Conservation (phyloP, 2,113 vertebrate genomes). For the Epinephelus fuscoguttatus region DNA sequence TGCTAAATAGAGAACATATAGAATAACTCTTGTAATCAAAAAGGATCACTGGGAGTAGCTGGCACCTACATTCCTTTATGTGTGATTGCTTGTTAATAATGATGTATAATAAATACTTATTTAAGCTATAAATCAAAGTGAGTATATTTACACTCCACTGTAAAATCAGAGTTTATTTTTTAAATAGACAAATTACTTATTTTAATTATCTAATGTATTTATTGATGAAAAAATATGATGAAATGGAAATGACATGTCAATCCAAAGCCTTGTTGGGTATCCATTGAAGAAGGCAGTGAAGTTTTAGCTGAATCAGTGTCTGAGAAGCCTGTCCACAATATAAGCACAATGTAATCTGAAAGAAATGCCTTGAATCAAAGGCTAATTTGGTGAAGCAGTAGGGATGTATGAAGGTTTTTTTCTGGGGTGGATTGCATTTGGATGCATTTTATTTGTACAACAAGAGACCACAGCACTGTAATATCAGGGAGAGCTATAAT, state of each 20-base stretch:
- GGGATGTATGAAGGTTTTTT: constrained; percentile 22
- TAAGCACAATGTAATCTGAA: constrained; percentile 8
- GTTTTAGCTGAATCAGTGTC: constrained; percentile 8
- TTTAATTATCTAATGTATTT: constrained; percentile 20
- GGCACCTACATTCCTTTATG: background rate
- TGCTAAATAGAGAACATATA: constrained; percentile 4
- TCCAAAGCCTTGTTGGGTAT: background rate
- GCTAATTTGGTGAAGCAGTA: background rate
- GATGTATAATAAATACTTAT: constrained; percentile 8
- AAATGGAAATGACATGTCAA: background rate
- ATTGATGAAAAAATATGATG: background rate
- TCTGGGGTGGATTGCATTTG: constrained; percentile 21
- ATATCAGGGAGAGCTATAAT: constrained; percentile 38
- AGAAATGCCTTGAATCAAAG: background rate
- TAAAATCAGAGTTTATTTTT: constrained; percentile 30
- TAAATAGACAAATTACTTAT: background rate
- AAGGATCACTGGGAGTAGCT: background rate
- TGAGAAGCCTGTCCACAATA: background rate
- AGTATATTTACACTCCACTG: background rate
- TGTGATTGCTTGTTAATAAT: background rate
- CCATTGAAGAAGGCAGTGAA: background rate
- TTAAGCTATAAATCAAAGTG: constrained; percentile 4
- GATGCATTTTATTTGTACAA: constrained; percentile 40
- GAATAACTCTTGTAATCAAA: background rate
- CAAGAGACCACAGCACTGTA: constrained; percentile 43